phyloP scores from a whole-genome alignment of 2,797 vertebrate species.

The Crypturellus tataupa region DNA sequence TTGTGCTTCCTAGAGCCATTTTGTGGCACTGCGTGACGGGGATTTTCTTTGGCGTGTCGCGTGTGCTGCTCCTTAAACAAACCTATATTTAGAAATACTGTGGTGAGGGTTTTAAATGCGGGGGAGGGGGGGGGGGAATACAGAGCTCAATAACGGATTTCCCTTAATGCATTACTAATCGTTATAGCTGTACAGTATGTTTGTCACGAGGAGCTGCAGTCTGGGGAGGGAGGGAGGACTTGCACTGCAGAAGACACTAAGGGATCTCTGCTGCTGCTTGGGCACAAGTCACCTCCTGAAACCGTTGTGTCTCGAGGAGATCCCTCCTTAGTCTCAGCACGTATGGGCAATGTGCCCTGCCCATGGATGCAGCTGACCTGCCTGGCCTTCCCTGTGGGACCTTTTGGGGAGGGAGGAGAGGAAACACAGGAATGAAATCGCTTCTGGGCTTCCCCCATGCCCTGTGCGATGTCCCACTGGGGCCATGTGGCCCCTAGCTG shows the following conservation, averaged over 20 bases:
- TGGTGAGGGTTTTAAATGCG: slow-evolving; percentile 11
- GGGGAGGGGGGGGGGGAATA: not conserved
- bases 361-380: not conserved
- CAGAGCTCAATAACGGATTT: not conserved
- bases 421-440: not conserved
- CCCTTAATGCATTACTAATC: not conserved
- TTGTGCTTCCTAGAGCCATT: slow-evolving; percentile 56
- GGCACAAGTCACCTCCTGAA: not conserved
- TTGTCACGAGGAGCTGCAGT: not conserved
- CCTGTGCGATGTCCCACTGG: too few relatives aligned
- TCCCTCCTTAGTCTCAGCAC: not conserved
- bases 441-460: too few relatives aligned
- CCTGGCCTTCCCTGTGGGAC: not conserved
- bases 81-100: not conserved
- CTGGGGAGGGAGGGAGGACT: accelerated
- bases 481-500: too few relatives aligned
- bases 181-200: not conserved
- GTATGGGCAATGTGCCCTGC: not conserved
- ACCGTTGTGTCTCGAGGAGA: not conserved
- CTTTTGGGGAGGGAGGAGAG: not conserved
- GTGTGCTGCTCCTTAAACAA: not conserved
- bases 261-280: not conserved
- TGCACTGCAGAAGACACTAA: not conserved
- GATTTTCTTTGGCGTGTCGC: not conserved
- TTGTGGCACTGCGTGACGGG: slow-evolving; percentile 18